phyloP scores from a whole-genome alignment of 2,797 vertebrate genomes.

The Falco columbarius region DNA sequence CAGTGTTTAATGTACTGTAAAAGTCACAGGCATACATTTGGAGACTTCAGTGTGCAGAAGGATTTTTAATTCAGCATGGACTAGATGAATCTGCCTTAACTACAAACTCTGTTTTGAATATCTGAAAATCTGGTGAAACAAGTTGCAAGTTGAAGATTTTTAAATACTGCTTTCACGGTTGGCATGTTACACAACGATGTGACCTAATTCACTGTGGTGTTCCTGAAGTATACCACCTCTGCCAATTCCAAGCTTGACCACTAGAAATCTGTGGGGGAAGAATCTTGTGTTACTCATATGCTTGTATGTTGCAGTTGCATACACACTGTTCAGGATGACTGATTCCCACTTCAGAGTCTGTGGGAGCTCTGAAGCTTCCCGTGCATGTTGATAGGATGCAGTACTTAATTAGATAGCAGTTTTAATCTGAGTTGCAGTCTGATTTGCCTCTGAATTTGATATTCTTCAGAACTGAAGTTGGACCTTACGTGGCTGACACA shows the following conservation, averaged over 20 bases:
- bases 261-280: not conserved
- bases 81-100: not conserved
- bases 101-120: not conserved
- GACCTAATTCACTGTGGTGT: not conserved
- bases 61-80: not conserved
- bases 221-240: not conserved
- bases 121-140: not conserved
- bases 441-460: not conserved
- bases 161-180: not conserved
- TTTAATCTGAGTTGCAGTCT: not conserved
- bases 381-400: not conserved
- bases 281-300: not conserved
- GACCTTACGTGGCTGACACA: not conserved
- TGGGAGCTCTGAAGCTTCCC: not conserved
- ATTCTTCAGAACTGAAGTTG: not conserved
- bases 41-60: not conserved
- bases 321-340: not conserved
- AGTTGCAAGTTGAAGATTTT: not conserved
- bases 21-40: not conserved
- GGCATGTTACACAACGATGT: not conserved
- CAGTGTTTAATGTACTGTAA: not conserved
- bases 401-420: not conserved
- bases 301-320: not conserved
- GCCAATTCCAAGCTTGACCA: not conserved
- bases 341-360: not conserved